These are phyloP conservation scores for Carcina quercana DNA, from an alignment of 2,888 invertebrate species.

Conservation along the genomic window DNA sequence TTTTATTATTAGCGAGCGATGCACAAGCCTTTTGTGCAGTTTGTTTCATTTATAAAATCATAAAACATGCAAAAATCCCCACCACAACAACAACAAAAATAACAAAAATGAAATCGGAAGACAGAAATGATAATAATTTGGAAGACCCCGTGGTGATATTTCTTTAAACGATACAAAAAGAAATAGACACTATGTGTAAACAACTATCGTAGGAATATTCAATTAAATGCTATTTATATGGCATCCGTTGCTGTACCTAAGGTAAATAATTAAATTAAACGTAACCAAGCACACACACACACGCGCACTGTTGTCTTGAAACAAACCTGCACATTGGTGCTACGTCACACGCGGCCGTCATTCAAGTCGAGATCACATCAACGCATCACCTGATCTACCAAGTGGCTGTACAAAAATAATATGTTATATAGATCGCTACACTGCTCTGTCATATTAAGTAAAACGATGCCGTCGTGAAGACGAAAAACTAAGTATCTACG, in stretches of 20 bases:
- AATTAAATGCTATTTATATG: conserved; percentile 42
- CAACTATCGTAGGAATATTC: conserved; percentile 16
- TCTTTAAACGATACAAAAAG: conserved; percentile 18
- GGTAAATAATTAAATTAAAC: neutral
- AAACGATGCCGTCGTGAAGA: too few species aligned
- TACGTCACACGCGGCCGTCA: conserved; percentile 17
- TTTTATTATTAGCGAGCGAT: conserved; percentile 51
- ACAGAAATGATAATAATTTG: conserved; percentile 25
- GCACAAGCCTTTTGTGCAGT: conserved; percentile 49
- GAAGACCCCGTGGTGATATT: conserved; percentile 40
- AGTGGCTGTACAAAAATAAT: too few species aligned
- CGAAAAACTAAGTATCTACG: too few species aligned
- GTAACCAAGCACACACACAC: neutral
- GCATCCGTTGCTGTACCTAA: conserved; percentile 22
- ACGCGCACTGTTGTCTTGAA: conserved; percentile 16
- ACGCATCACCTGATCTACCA: too few species aligned
- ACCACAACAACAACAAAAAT: conserved; percentile 15
- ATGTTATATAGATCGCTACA: too few species aligned
- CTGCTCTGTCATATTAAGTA: too few species aligned
- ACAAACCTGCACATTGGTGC: conserved; percentile 35
- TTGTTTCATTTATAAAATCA: conserved; percentile 28
- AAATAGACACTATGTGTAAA: conserved; percentile 17
- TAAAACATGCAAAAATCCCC: conserved; percentile 8
- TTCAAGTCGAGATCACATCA: conserved; percentile 15
- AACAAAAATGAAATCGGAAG: neutral